Conservation (phyloP, 2,113 vertebrate genomes). For the Uria lomvia region DNA sequence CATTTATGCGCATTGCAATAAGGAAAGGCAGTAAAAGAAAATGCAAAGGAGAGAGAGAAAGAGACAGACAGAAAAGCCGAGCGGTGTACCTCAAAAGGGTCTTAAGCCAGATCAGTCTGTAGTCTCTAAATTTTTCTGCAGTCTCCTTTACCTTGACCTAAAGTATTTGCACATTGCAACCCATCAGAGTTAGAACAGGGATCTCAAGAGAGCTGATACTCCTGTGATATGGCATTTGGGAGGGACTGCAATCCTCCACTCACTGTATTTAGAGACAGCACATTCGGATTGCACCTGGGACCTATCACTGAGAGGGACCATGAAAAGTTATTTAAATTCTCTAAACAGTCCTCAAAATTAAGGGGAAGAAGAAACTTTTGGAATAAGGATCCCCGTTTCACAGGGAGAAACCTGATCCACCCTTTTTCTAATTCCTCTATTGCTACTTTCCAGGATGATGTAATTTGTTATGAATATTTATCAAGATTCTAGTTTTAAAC, state of each 20-base stretch:
- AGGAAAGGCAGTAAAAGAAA: background rate
- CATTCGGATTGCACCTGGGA: rapidly evolving
- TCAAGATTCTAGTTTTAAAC: background rate
- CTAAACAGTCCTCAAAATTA: background rate
- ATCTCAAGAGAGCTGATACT: background rate
- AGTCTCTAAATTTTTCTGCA: background rate
- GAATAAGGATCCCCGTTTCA: background rate
- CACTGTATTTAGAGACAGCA: background rate
- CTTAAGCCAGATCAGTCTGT: background rate
- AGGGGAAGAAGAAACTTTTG: background rate
- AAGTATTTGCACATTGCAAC: background rate
- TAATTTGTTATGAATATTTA: background rate
- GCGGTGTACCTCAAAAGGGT: background rate
- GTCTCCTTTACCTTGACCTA: background rate
- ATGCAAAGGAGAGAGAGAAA: background rate
- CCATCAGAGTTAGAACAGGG: background rate
- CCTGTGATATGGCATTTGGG: rapidly evolving
- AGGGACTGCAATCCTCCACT: background rate
- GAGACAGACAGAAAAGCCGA: rapidly evolving
- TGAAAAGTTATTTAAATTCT: background rate
- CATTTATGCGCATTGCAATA: background rate
- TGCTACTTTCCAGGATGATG: rapidly evolving
- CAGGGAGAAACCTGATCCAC: background rate
- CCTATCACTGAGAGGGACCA: rapidly evolving
- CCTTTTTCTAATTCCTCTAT: background rate